Percentiles rank a stretch among this genome's conserved stretches.
Conservation (phyloP, 2,113 vertebrate genomes). For the Tragelaphus buxtoni region DNA sequence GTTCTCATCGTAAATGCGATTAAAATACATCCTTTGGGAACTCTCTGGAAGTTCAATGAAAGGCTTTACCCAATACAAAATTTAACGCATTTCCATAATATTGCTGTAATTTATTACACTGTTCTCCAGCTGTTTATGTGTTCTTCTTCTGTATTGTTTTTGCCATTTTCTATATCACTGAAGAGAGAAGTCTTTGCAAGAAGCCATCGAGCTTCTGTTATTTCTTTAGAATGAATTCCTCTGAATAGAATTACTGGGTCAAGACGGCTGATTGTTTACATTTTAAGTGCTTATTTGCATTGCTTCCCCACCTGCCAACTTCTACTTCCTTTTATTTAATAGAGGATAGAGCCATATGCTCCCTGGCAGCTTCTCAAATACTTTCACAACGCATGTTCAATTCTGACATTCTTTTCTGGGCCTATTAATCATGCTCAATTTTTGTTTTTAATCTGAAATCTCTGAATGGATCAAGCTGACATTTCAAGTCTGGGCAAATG, state of each 20-base stretch:
- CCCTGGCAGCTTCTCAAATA: slow-evolving; percentile 38
- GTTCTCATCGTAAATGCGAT: background rate
- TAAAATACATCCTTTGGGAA: slow-evolving; percentile 24
- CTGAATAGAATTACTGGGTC: slow-evolving; percentile 16
- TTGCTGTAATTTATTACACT: slow-evolving; percentile 35
- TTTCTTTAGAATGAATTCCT: slow-evolving; percentile 33
- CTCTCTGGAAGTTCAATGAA: slow-evolving; percentile 19
- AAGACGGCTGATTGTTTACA: slow-evolving; percentile 11
- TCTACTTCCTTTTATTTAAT: background rate
- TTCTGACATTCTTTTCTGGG: background rate
- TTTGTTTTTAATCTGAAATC: slow-evolving; percentile 18
- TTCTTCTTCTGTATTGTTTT: slow-evolving; percentile 10
- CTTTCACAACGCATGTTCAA: background rate
- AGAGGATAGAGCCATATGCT: background rate
- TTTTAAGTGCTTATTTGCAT: slow-evolving; percentile 42
- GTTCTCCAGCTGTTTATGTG: slow-evolving; percentile 1
- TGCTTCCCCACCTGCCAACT: background rate
- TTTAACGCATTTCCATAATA: slow-evolving; percentile 43
- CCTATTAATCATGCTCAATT: slow-evolving; percentile 25
- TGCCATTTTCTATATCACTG: background rate
- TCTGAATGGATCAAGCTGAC: slow-evolving; percentile 14
- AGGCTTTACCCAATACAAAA: background rate
- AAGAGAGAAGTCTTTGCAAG: background rate
- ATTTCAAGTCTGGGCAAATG: slow-evolving; percentile 24
- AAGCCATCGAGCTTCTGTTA: background rate